Conservation (phyloP, 1,140 invertebrate genomes). For the Conopomorpha cramerella region DNA sequence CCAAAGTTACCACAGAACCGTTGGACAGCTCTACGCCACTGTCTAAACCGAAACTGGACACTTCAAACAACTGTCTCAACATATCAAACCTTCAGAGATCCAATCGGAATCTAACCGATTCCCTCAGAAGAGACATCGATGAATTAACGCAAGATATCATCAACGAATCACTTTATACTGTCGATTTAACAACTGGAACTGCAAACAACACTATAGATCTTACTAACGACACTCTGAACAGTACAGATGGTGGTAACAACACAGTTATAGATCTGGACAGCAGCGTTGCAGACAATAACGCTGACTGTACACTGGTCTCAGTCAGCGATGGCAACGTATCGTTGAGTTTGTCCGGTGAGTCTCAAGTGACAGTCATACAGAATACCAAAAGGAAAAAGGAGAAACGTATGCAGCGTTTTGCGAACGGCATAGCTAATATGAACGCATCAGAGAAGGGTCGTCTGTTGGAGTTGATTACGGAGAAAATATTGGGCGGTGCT, state of each 20-base stretch:
- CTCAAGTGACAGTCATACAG: conserved; percentile 29
- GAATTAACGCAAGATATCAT: conserved; percentile 33
- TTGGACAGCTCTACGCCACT: too few relatives aligned
- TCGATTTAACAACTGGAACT: conserved; percentile 31
- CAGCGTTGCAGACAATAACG: conserved; percentile 9
- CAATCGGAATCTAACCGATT: too few relatives aligned
- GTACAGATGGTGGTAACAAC: neutral
- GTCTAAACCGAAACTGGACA: too few relatives aligned
- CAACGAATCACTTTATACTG: conserved; percentile 29
- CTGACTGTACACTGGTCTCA: conserved; percentile 15
- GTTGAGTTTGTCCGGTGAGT: conserved; percentile 37
- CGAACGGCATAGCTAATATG: conserved; percentile 28
- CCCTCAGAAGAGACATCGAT: conserved; percentile 11
- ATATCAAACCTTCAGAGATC: too few relatives aligned
- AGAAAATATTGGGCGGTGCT: conserved; percentile 33
- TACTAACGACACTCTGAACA: conserved; percentile 7
- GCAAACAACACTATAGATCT: conserved; percentile 8
- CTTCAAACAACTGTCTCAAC: too few relatives aligned
- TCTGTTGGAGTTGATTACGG: conserved; percentile 28
- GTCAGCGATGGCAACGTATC: conserved; percentile 17
- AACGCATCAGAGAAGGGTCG: conserved; percentile 21
- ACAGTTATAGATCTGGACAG: conserved; percentile 31
- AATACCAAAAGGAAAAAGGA: conserved; percentile 13
- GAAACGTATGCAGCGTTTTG: conserved; percentile 21
- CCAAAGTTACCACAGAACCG: too few relatives aligned